Base-by-base conservation (phyloP, 2,113 vertebrate genomes). In the Elephas maximus region DNA sequence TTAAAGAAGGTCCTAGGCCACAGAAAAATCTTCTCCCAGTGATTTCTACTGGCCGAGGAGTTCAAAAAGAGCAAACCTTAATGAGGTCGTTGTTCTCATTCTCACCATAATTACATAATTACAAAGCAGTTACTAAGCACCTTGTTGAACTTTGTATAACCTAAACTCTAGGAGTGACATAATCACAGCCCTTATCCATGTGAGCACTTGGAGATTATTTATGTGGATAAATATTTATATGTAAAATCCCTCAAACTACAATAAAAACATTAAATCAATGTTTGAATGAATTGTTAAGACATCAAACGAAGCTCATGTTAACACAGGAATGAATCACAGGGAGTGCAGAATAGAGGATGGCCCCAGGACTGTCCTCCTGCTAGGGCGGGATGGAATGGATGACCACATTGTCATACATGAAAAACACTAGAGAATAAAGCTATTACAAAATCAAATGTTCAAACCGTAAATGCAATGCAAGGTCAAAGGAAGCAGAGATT, bases 1-100 rank as follows among this genome's bases (percentile, higher is more conserved):
- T 93, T 97, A 51, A 96, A 76, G 89, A 96, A 95, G 44, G 89
- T 15, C 26, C 37, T 96, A 37, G n/a, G 73, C 5, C 86, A 67
- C 1, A 57, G 82, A 10, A 95, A 92, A 87, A 94, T 76, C 60
- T 88, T 94, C 88, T 91, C 73, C 51, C 28, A 88, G 2, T 94
- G 28, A 96, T 74, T 82, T 74, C 0, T 8, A 44, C 41, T 57
- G 28, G 33, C 33, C 71, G 88, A 37, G 11, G 53, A 57, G 11
- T 12, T 17, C 53, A 57, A 57, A 4, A 17, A 14, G 15, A 57
- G 53, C 53, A 57, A 57, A 73, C 33, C 33, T 57, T 73, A 10
- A 33, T 63, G 21, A 69, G 2, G 18, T 44, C 41, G 69, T 44
- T 62, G 69, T 57, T 95, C 53, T 74, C 82, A 51, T 84, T 76